Percentiles rank a stretch among this genome's conserved stretches.
These are phyloP conservation scores for Crypturellus tataupa DNA, from an alignment of 2,797 vertebrate genomes.

Conservation along the genomic window DNA sequence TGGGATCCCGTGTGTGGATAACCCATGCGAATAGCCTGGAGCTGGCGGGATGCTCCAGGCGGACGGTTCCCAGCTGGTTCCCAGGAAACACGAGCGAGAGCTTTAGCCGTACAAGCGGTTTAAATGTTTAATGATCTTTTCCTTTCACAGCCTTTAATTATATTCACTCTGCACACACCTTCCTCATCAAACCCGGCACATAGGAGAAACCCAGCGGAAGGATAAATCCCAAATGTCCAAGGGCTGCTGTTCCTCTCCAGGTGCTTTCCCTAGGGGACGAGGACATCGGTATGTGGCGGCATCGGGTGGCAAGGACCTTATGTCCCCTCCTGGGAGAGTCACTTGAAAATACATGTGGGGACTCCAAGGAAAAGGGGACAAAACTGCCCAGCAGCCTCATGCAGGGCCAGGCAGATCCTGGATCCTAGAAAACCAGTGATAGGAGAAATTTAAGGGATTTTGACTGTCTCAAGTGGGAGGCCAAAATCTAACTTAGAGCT, in stretches of 20 bases:
- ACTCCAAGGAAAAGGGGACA: neutral
- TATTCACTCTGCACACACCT: neutral
- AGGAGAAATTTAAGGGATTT: too few relatives aligned
- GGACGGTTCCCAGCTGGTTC: neutral
- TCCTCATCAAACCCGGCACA: neutral
- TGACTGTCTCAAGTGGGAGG: too few relatives aligned
- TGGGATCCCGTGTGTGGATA: too few relatives aligned
- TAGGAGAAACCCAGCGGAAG: accelerated
- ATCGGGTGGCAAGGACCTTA: neutral
- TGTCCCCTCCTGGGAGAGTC: neutral
- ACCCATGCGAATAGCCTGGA: neutral
- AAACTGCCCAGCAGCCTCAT: neutral
- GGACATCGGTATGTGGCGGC: accelerated
- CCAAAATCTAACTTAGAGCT: too few relatives aligned
- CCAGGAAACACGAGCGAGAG: neutral
- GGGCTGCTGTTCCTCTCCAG: neutral
- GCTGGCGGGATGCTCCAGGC: neutral
- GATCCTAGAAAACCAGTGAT: neutral
- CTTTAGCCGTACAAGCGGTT: neutral
- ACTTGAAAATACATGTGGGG: neutral
- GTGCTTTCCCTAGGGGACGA: neutral
- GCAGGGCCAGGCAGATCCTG: neutral
- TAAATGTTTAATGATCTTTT: neutral
- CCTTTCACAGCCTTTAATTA: neutral
- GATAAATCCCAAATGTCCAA: accelerated